Base-by-base conservation (phyloP, 2,113 vertebrate genomes). In the Aspiorhynchus laticeps region DNA sequence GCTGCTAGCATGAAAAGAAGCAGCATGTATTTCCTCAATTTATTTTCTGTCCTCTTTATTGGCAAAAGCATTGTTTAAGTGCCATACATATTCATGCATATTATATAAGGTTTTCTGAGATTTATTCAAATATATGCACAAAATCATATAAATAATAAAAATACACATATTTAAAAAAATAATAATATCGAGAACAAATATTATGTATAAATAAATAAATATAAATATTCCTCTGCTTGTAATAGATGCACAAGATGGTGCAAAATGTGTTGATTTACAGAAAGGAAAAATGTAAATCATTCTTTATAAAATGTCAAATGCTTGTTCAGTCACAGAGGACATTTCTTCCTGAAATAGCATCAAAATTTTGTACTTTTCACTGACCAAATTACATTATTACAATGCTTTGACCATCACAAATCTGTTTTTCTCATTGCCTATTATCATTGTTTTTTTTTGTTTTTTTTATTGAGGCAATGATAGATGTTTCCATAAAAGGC, bases 401-500 rank as follows among this genome's bases (percentile, higher is more conserved):
- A 56, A 31, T 26, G 24, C 38, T 24, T 79, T 79, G 76, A 79
- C 36, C 17, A 7, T 79, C 5, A 56, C 24, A 28, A 53, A 12
- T 73, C 36, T 38, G 17, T 78, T 17, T 79, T 56, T 56, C 48
- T 36, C 76, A 56, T 36, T 56, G 28, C 48, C 28, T 51, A 56
- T 79, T 56, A 36, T 24, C 2, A 12, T 51, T 14, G 11, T 28
- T 24, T 51, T 77, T 28, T 31, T 71, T 38, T 41, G 33, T 74
- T 74, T 53, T 21, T 63, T 31, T 31, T 15, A 46, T 31, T 9
- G 67, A 33, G 15, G 19, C 28, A 19, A 36, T 79, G 19, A 79
- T 78, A 56, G 53, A 80, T 80, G 78, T 80, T 80, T n/a, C 33
- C 36, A 61, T 61, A 61, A 80, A 61, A 3, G 5, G 33, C 77